A percentile compares a stretch with the other conserved stretches of the same genome.
phyloP scores from a whole-genome alignment of 2,797 vertebrate species.

The Mareca penelope region DNA sequence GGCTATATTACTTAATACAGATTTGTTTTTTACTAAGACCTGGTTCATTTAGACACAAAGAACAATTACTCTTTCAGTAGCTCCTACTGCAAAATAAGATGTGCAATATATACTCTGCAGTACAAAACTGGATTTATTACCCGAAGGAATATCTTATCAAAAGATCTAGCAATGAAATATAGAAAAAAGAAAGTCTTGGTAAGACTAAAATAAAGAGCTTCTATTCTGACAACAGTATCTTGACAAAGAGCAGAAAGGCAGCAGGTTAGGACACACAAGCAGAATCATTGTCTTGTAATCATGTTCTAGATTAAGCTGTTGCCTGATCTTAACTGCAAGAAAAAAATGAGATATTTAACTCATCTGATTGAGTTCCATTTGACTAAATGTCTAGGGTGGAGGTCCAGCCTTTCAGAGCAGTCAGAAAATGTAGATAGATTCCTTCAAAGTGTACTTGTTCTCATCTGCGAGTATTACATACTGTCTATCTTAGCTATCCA shows the following conservation, averaged over 20 bases:
- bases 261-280: neutral
- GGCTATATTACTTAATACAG: neutral
- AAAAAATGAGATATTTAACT: neutral
- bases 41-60: neutral
- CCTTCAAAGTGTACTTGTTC: neutral
- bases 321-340: neutral
- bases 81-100: neutral
- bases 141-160: neutral
- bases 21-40: neutral
- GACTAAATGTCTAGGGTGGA: neutral
- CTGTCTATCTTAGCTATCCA: neutral
- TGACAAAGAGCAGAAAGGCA: neutral
- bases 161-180: neutral
- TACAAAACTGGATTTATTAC: neutral
- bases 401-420: neutral
- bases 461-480: neutral
- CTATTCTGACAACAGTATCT: neutral
- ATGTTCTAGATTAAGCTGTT: neutral
- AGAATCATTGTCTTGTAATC: neutral
- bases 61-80: neutral
- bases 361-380: neutral
- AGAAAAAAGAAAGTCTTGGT: neutral
- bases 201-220: neutral
- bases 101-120: neutral
- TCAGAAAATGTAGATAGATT: accelerated